Base-by-base conservation (phyloP, 2,797 vertebrate genomes). In the Enteromius argenteus region DNA sequence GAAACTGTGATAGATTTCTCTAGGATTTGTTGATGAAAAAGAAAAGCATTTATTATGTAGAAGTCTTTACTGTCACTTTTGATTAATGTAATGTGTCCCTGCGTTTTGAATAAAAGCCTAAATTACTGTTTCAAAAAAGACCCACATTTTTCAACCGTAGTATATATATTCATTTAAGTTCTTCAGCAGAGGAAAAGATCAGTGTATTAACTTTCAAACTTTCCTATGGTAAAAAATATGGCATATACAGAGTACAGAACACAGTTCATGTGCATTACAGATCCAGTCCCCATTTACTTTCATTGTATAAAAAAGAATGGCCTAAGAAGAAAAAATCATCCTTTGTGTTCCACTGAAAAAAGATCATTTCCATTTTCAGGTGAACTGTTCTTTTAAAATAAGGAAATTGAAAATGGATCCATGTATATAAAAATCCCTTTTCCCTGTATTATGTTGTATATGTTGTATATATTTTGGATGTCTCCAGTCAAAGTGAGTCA, bases 401-500 rank as follows among this genome's bases (percentile, higher is more conserved):
- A 5, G 66, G 19, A n/a, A 14, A 39, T 14, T 68, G 14, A 71
- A 27, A 74, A 35, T n/a, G 0, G 10, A 44, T 71, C 5, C 19
- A 4, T 39, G 44, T 23, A 19, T 19, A 51, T 51, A 9, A 1
- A 51, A 53, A 53, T 9, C 2, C 3, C 10, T 13, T 58, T 80
- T 49, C 17, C 5, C 39, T 2, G 4, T 58, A 37, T 60, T 64
- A n/a, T 8, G 8, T 39, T 39, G 10, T 49, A 44, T 60, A 21
- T 60, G 2, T 27, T 32, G 11, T 64, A 46, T 49, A 44, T 73
- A 81, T 58, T 60, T 60, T 74, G 14, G 11, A 76, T 56, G 71
- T 39, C n/a, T 51, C 32, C 14, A 53, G 62, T 56, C 49, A 67
- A 67, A 68, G 46, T 84, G 74, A 78, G 23, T 84, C 74, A 44